These are phyloP conservation scores for Neomicropteryx cornuta DNA, from an alignment of 1,140 invertebrate species.

Conservation along the genomic window DNA sequence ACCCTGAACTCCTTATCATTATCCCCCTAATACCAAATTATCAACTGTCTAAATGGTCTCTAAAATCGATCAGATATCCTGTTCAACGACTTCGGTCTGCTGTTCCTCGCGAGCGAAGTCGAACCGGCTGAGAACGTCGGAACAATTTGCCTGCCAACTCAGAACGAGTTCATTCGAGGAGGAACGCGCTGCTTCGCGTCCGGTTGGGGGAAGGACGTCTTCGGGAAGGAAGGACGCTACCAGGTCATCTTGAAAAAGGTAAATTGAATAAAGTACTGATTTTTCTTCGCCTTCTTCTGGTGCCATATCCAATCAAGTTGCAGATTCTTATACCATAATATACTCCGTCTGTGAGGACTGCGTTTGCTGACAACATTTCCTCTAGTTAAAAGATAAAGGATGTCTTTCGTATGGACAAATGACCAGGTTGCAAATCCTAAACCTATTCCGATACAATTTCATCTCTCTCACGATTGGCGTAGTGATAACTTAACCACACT, in stretches of 20 bases:
- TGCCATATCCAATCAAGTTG: too few species aligned
- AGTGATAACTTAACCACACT: background rate
- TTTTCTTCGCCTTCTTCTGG: too few species aligned
- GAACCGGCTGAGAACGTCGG: slow-evolving; percentile 54
- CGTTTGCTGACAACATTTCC: too few species aligned
- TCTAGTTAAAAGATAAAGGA: too few species aligned
- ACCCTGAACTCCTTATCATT: too few species aligned
- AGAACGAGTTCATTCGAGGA: slow-evolving; percentile 39
- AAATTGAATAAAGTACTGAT: slow-evolving; percentile 14
- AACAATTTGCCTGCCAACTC: slow-evolving; percentile 54
- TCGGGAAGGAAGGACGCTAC: slow-evolving; percentile 41
- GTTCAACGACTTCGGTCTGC: slow-evolving; percentile 56
- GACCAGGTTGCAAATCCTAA: background rate
- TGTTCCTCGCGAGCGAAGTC: slow-evolving; percentile 46
- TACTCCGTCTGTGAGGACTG: too few species aligned
- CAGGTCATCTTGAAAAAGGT: slow-evolving; percentile 57
- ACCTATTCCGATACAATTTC: background rate
- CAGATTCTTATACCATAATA: too few species aligned
- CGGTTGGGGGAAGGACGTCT: slow-evolving; percentile 55
- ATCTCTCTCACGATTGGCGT: background rate
- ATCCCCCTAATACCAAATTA: too few species aligned
- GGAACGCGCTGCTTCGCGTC: slow-evolving; percentile 41
- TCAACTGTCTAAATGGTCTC: too few species aligned
- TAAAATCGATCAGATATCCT: slow-evolving; percentile 35
- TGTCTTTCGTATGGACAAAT: too few species aligned